Conservation (phyloP, 1,140 invertebrate genomes). For the Drosophila leontia region DNA sequence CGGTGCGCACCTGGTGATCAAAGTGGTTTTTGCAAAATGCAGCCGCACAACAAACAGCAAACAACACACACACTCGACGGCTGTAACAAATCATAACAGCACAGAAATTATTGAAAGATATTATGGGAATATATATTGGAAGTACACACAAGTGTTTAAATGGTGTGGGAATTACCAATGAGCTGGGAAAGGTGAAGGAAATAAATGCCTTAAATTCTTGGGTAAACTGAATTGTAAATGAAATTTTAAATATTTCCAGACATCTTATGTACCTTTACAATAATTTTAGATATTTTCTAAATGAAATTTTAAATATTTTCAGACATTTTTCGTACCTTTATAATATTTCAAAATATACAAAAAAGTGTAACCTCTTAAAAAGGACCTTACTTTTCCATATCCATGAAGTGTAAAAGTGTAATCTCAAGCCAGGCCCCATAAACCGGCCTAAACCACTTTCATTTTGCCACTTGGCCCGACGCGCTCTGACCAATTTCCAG, state of each 20-base stretch:
- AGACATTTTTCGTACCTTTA: background rate
- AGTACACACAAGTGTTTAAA: constrained; percentile 36
- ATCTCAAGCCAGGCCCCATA: background rate
- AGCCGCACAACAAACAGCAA: constrained; percentile 48
- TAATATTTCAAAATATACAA: background rate
- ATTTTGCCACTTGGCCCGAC: constrained; percentile 31
- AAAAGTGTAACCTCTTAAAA: background rate
- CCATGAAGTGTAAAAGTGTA: background rate
- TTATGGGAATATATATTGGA: constrained; percentile 21
- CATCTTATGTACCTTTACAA: no score
- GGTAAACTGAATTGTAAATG: background rate
- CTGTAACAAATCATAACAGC: constrained; percentile 59
- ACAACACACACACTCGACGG: constrained; percentile 21
- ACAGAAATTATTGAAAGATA: constrained; percentile 50
- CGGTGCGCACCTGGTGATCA: constrained; percentile 75
- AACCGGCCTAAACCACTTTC: constrained; percentile 38
- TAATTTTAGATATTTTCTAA: background rate
- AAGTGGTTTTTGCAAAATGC: constrained; percentile 77
- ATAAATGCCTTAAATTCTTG: no score
- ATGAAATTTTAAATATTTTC: background rate
- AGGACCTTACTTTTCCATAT: background rate
- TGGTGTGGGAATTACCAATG: constrained; percentile 48
- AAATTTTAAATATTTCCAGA: background rate
- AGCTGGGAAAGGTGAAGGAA: constrained; percentile 5
- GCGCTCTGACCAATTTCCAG: constrained; percentile 34